Percentiles rank a stretch among this genome's conserved stretches.
phyloP scores from a whole-genome alignment of 2,113 vertebrate species.

The Shinisaurus crocodilurus region DNA sequence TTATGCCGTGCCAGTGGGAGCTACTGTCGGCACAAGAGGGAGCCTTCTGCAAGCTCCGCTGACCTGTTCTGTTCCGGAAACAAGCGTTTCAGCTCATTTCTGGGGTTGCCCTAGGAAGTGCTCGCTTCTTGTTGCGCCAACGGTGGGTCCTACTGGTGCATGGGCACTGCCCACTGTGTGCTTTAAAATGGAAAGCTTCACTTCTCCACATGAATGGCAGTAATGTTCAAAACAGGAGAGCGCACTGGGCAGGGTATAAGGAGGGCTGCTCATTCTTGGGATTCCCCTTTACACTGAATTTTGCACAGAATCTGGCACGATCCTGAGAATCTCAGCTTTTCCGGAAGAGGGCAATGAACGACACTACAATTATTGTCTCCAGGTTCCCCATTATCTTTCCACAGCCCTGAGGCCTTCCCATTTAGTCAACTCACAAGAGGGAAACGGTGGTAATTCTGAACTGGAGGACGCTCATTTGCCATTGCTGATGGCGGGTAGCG shows the following conservation, averaged over 20 bases:
- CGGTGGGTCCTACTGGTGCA: too few species aligned
- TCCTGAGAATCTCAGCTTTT: neutral
- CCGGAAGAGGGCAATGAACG: too few species aligned
- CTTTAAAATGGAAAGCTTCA: accelerated
- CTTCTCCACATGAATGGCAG: neutral
- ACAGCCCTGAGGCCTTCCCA: neutral
- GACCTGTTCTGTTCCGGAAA: too few species aligned
- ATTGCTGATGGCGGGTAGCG: conserved; percentile 85
- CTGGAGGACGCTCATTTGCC: conserved; percentile 74
- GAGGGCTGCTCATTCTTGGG: neutral
- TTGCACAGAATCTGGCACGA: neutral
- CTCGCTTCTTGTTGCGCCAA: too few species aligned
- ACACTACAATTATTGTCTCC: neutral
- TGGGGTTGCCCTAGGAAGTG: too few species aligned
- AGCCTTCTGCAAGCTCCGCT: too few species aligned
- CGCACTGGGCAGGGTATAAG: neutral
- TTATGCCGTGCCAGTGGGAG: too few species aligned
- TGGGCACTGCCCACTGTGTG: neutral
- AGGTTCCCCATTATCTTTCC: neutral
- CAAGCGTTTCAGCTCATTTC: too few species aligned
- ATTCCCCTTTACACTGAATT: neutral
- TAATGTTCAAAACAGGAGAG: neutral
- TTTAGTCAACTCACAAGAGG: conserved; percentile 73
- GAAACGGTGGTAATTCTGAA: conserved; percentile 85
- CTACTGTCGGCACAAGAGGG: too few species aligned